phyloP scores from a whole-genome alignment of 1,140 invertebrate species.

The Plutomurus gul region DNA sequence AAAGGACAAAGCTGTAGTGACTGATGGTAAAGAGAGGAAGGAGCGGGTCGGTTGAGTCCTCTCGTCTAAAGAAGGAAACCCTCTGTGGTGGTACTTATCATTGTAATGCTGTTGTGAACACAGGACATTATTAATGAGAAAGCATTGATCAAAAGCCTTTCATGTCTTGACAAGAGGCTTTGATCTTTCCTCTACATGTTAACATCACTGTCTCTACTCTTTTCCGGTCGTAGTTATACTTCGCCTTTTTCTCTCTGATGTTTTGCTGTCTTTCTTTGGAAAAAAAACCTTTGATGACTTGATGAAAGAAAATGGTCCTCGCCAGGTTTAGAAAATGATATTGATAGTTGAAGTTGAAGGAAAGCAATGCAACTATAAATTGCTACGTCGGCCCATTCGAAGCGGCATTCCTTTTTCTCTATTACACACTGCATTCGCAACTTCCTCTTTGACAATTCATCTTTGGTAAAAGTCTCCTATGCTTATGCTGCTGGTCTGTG shows the following conservation, averaged over 20 bases:
- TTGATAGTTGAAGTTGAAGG: slow-evolving; percentile 38
- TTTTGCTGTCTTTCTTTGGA: slow-evolving; percentile 30
- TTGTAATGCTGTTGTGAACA: slow-evolving; percentile 51
- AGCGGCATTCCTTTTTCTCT: slow-evolving; percentile 26
- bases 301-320: slow-evolving; percentile 47
- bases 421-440: slow-evolving; percentile 22
- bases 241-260: slow-evolving; percentile 40
- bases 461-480: too few species aligned
- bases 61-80: slow-evolving; percentile 16
- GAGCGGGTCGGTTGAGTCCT: neutral
- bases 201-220: slow-evolving; percentile 37
- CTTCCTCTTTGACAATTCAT: slow-evolving; percentile 23
- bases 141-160: slow-evolving; percentile 52
- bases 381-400: neutral
- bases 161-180: slow-evolving; percentile 49
- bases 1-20: neutral
- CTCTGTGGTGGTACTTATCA: slow-evolving; percentile 47
- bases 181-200: slow-evolving; percentile 46
- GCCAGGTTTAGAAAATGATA: slow-evolving; percentile 44
- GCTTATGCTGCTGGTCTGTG: too few species aligned
- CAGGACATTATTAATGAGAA: slow-evolving; percentile 53
- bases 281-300: slow-evolving; percentile 47
- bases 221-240: slow-evolving; percentile 33
- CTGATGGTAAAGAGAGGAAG: neutral
- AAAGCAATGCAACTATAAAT: slow-evolving; percentile 13